Percentiles rank a stretch among this genome's conserved stretches.
Evolutionary conservation across 2,888 invertebrate species (phyloP).

Genomic region (Diogma glabrata): DNA sequence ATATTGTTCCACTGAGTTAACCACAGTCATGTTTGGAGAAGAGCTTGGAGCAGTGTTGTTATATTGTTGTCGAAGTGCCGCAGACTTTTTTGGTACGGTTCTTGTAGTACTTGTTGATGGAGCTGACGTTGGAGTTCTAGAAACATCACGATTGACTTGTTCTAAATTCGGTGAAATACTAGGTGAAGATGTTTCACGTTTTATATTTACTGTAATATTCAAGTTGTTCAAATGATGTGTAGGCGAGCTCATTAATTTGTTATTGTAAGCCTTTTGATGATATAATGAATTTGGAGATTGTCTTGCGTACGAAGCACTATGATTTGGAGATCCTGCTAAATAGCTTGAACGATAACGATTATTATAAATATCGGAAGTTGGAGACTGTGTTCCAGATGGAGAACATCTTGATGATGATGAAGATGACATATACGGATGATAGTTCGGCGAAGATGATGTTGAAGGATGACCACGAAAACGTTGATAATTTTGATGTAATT

Average conservation of each 20-base stretch:
- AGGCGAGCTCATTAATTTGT: conserved; percentile 8
- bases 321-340: conserved; percentile 21
- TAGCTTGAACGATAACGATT: conserved; percentile 16
- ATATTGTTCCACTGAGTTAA: background rate
- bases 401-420: conserved; percentile 11
- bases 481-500: conserved; percentile 10
- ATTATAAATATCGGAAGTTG: conserved; percentile 10
- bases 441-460: conserved; percentile 8
- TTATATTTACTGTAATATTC: conserved; percentile 8
- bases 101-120: conserved; percentile 28
- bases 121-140: background rate
- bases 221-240: conserved; percentile 10
- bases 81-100: conserved; percentile 38
- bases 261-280: background rate
- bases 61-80: conserved; percentile 25
- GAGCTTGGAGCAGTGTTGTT: background rate
- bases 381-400: conserved; percentile 8
- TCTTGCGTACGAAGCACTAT: conserved; percentile 20
- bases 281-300: conserved; percentile 22
- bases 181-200: background rate
- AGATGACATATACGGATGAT: background rate
- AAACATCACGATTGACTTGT: conserved; percentile 1
- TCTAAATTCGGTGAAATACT: conserved; percentile 9
- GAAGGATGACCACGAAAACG: conserved; percentile 6
- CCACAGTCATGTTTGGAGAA: background rate